A percentile compares a stretch with the other conserved stretches of the same genome.
Conservation (phyloP, 2,888 invertebrate species). For the Tridacna gigas region DNA sequence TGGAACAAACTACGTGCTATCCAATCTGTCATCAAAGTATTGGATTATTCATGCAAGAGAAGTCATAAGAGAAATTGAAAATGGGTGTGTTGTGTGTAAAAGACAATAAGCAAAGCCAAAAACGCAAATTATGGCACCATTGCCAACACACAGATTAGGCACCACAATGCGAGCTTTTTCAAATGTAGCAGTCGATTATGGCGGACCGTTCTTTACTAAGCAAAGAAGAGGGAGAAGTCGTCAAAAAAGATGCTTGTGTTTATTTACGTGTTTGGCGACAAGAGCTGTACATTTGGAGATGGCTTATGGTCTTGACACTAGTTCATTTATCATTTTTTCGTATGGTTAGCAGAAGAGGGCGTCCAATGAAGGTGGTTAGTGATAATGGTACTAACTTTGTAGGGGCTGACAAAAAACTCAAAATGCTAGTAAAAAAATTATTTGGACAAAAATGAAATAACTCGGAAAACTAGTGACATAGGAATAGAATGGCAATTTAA, state of each 20-base stretch:
- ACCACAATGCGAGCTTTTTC: too few species aligned
- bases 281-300: slow-evolving; percentile 7
- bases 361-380: not conserved
- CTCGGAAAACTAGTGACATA: too few species aligned
- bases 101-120: not conserved
- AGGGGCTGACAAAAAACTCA: too few species aligned
- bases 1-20: not conserved
- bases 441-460: too few species aligned
- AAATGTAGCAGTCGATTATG: too few species aligned
- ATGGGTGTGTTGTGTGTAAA: not conserved
- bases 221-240: slow-evolving; percentile 1
- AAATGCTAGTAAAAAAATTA: too few species aligned
- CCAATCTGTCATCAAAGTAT: too few species aligned
- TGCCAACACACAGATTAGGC: not conserved
- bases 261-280: slow-evolving; percentile 3
- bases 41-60: not conserved
- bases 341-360: not conserved
- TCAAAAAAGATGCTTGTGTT: slow-evolving; percentile 1
- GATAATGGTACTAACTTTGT: slow-evolving; percentile 8
- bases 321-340: not conserved
- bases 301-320: not conserved
- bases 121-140: not conserved
- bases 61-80: not conserved
- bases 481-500: too few species aligned
- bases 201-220: slow-evolving; percentile 1